Conservation (phyloP, 2,888 invertebrate species). For the Leucania comma region DNA sequence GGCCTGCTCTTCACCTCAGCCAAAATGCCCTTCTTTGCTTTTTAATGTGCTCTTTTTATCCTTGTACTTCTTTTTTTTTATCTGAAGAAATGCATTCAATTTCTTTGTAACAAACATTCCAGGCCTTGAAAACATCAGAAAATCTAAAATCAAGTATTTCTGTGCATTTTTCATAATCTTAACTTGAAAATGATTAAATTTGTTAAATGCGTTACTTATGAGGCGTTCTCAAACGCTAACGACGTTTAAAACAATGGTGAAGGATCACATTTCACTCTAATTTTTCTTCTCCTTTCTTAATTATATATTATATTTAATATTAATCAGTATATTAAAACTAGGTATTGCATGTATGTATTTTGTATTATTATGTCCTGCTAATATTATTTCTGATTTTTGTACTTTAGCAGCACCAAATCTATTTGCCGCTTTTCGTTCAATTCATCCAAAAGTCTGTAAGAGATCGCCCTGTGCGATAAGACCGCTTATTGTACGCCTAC, state of each 20-base stretch:
- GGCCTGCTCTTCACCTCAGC: no score
- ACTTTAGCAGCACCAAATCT: no score
- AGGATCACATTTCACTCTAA: not conserved
- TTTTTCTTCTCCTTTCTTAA: not conserved
- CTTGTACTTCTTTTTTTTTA: not conserved
- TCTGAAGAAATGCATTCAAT: not conserved
- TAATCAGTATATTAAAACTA: no score
- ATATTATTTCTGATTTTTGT: no score
- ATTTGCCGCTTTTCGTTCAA: no score
- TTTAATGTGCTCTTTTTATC: not conserved
- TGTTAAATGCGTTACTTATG: not conserved
- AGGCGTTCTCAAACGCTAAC: not conserved
- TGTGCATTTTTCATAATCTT: no score
- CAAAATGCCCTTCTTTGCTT: not conserved
- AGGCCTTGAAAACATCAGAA: not conserved
- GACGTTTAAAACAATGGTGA: not conserved
- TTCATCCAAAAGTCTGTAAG: no score
- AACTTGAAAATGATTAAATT: no score
- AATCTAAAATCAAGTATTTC: not conserved
- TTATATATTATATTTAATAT: not conserved
- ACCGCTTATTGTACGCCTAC: no score
- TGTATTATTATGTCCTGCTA: no score
- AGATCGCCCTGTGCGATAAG: no score
- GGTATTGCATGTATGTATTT: no score
- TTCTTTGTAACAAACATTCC: not conserved